Base-by-base conservation (phyloP, 2,113 vertebrate species). In the Chunga burmeisteri region DNA sequence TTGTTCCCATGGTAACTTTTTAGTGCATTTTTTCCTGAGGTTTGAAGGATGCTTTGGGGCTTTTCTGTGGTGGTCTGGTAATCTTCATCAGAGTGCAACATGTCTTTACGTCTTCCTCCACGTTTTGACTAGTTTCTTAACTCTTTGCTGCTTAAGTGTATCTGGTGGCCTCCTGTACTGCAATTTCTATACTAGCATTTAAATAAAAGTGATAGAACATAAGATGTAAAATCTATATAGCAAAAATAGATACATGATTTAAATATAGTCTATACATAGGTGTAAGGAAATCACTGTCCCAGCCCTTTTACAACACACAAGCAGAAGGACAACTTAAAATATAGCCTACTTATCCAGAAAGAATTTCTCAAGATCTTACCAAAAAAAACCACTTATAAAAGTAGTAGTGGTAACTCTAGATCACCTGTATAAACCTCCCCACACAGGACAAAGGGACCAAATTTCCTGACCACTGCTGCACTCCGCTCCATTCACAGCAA, bases 1-100 rank as follows among this genome's bases (percentile, higher is more conserved):
- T 93, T 95, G 96, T 98, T 98, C 66, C 97, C 95, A 98, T 98
- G 92, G 97, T 94, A 97, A 98, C 92, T 83, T 95, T 95, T 97
- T 85, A 97, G 95, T 79, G 79, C 72, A 52, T 93, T 94, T 96
- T 97, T 96, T 96, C 78, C 81, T 96, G 95, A 95, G 94, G 87
- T 96, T 92, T 97, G 96, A 98, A 96, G 77, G 97, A 97, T 96
- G 95, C 66, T 98, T 97, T 97, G 83, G 81, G 93, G 93, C 49
- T 95, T 97, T 97, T 94, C 90, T 94, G 81, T 74, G 65, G 90
- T 97, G 94, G 81, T 96, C 96, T 98, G 92, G 95, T 97, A 98
- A 97, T 97, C 90, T 97, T 98, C 96, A 98, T 94, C 86, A 97
- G 68, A 90, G 61, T 92, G 52, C 81, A 96, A 81, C 42, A 87